Base-by-base conservation (phyloP, 2,888 invertebrate genomes). In the Plebejus argus region DNA sequence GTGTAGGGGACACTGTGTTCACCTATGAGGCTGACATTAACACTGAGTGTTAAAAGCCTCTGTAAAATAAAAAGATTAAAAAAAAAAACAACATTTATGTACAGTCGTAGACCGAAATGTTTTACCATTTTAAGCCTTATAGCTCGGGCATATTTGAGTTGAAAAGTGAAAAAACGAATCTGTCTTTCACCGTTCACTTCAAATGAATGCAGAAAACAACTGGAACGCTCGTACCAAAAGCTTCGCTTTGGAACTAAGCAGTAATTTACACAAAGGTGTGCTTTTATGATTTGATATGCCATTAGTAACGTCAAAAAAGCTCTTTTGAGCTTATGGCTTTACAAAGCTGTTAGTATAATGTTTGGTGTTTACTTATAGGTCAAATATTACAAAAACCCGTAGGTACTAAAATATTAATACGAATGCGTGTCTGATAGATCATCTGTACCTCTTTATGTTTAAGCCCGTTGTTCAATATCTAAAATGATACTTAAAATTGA, bases 211-310 rank as follows among this genome's bases (percentile, higher is more conserved):
- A 15, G 23, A 66, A 61, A 28, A 10, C 28, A 66, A 66, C 66
- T 66, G 28, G 28, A 66, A 28, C 15, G 12, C 66, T 12, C 66
- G 66, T 28, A 28, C 66, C 23, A 66, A 66, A 66, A 20, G 20
- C 66, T 66, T 66, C 28, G 12, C 66, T 66, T 66, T 66, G 12
- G 6, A 23, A 28, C 28, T 66, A 66, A 28, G 66, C 66, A 28
- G 66, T 66, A 66, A 66, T 66, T 66, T 15, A 66, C 66, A 28
- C 66, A 66, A 66, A 66, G 66, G 66, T 8, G 58, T 20, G 58
- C 66, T 66, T 66, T 66, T 66, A 28, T 66, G 66, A 28, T 66
- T 66, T 66, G 66, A 66, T 28, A 66, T 12, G 28, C 66, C 15
- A 66, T 66, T 23, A 66, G 28, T 66, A 28, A 66, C 28, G 12